A percentile compares a stretch with the other conserved stretches of the same genome.
These are phyloP conservation scores for Pyrrhosoma nymphula DNA, from an alignment of 2,888 invertebrate species.

Conservation along the genomic window DNA sequence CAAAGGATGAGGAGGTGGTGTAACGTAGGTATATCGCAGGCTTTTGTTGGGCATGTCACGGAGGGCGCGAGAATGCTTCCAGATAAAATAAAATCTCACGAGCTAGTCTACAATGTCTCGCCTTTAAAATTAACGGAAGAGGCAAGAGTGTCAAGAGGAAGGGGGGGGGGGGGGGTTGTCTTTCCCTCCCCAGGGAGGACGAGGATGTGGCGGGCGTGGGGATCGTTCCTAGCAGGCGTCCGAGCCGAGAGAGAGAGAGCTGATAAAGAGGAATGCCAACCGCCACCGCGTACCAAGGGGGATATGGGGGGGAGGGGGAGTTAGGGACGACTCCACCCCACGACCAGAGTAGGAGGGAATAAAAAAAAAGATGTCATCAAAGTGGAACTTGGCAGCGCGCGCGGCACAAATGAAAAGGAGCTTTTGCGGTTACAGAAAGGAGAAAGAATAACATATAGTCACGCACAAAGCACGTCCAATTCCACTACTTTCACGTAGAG, in stretches of 20 bases:
- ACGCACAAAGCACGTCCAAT: not conserved
- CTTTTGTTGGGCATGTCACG: not conserved
- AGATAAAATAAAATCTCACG: not conserved
- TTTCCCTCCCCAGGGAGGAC: not conserved
- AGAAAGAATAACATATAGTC: not conserved
- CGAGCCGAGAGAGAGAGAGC: not conserved
- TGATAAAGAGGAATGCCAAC: not conserved
- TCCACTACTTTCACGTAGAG: not conserved
- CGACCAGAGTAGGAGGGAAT: not conserved
- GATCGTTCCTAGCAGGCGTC: not conserved
- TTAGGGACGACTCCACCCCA: not conserved
- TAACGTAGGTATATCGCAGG: not conserved
- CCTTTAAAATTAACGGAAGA: constrained; percentile 6
- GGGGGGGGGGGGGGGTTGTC: not conserved
- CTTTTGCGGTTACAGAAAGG: not conserved
- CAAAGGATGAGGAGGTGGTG: no score
- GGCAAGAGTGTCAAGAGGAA: not conserved
- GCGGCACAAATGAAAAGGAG: not conserved
- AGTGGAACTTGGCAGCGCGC: not conserved
- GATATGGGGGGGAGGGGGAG: no score
- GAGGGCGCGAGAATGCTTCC: not conserved
- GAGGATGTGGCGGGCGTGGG: no score
- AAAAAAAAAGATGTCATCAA: not conserved
- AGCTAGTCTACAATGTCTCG: not conserved
- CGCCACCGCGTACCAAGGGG: not conserved